Evolutionary conservation across 2,113 vertebrate species (phyloP).

Genomic region (Tamias sibiricus): DNA sequence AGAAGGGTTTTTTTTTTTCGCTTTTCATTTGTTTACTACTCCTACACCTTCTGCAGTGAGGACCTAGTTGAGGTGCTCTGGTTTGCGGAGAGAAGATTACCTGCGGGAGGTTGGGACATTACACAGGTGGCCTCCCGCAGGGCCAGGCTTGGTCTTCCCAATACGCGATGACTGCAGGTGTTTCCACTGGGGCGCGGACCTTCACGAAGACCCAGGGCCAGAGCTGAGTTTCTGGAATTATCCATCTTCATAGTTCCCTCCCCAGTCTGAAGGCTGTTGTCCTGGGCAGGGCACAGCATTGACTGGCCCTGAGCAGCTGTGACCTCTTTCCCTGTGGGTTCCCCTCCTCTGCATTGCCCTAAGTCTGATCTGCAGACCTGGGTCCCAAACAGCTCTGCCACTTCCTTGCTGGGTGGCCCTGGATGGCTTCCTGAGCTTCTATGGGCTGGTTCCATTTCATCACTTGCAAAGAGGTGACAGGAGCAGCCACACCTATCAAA

Average conservation of each 20-base stretch:
- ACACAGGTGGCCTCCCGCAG: not conserved
- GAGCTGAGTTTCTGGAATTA: not conserved
- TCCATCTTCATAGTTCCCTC: not conserved
- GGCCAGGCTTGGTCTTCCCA: no score
- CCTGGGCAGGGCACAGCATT: no score
- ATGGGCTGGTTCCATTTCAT: not conserved
- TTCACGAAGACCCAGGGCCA: not conserved
- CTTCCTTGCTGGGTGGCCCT: not conserved
- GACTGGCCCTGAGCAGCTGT: not conserved
- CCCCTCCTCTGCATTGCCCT: not conserved
- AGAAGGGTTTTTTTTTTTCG: not conserved
- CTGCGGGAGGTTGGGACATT: not conserved
- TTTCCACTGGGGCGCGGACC: not conserved
- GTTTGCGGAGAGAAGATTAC: not conserved
- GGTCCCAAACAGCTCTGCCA: not conserved
- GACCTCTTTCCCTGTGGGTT: no score
- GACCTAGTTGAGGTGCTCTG: not conserved
- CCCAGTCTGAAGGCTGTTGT: not conserved
- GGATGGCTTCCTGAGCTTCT: not conserved
- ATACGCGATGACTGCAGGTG: rapidly evolving
- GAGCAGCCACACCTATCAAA: not conserved
- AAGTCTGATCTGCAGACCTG: not conserved
- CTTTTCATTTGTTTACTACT: not conserved
- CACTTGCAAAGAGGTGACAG: not conserved
- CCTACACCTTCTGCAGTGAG: not conserved